Conservation (phyloP, 2,797 vertebrate species). For the Smutsia gigantea region DNA sequence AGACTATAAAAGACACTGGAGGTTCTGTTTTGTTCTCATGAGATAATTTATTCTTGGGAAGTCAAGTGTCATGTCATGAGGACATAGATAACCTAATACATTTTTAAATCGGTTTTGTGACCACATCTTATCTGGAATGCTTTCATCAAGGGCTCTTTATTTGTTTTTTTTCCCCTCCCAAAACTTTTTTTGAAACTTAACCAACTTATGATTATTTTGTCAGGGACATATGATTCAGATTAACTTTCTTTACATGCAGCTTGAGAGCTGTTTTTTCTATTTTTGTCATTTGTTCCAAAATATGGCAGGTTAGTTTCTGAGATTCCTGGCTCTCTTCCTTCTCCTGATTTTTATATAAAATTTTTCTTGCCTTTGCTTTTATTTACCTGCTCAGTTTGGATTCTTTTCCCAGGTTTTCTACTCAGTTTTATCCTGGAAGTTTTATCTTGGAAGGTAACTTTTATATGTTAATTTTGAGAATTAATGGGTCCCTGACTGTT, state of each 20-base stretch:
- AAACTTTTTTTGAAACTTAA: constrained; percentile 20
- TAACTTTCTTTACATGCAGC: neutral
- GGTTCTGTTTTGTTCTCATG: neutral
- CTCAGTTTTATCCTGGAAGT: neutral
- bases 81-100: neutral
- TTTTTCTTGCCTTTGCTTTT: neutral
- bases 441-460: constrained; percentile 41
- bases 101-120: neutral
- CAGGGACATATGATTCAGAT: neutral
- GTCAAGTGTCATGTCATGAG: neutral
- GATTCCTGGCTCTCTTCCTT: neutral
- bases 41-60: neutral
- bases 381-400: neutral
- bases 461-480: neutral
- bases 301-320: neutral
- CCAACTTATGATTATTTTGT: neutral
- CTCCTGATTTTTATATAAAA: neutral
- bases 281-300: neutral
- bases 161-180: neutral
- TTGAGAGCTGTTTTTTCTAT: neutral
- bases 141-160: neutral
- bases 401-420: neutral
- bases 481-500: neutral
- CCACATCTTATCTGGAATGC: neutral
- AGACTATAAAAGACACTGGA: neutral